Percentiles rank a stretch among this genome's conserved stretches.
phyloP scores from a whole-genome alignment of 2,888 invertebrate species.

The Agriopis marginaria region DNA sequence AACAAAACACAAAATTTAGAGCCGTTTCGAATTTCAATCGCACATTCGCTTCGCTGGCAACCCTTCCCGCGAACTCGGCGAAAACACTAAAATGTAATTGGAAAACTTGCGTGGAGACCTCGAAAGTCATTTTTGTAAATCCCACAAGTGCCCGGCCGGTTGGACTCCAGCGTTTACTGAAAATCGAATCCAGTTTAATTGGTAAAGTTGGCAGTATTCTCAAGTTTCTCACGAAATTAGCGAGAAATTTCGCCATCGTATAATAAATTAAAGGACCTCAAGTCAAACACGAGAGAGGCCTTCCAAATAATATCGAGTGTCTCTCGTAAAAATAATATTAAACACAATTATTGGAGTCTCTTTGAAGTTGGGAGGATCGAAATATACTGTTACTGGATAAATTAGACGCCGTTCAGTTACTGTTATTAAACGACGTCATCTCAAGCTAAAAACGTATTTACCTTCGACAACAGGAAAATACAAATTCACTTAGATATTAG shows the following conservation, averaged over 20 bases:
- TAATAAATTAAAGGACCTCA: conserved; percentile 66
- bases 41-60: conserved; percentile 9
- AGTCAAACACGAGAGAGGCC: conserved; percentile 34
- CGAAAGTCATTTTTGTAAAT: conserved; percentile 61
- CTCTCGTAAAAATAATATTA: conserved; percentile 33
- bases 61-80: conserved; percentile 32
- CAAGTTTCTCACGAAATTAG: conserved; percentile 63
- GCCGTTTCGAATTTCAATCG: conserved; percentile 19
- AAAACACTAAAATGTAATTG: conserved; percentile 55
- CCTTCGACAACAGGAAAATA: not conserved
- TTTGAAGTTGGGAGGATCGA: conserved; percentile 20
- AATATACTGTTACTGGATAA: conserved; percentile 24
- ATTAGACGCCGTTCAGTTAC: conserved; percentile 6
- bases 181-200: conserved; percentile 74
- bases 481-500: not conserved
- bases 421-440: not conserved
- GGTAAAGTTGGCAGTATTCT: conserved; percentile 67
- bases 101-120: conserved; percentile 56
- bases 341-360: conserved; percentile 24
- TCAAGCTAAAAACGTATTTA: too few relatives aligned
- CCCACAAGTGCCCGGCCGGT: conserved; percentile 53
- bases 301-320: conserved; percentile 33
- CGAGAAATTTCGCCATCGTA: conserved; percentile 57
- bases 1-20: conserved; percentile 15
- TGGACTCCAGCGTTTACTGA: conserved; percentile 56